phyloP scores from a whole-genome alignment of 2,113 vertebrate species.

The Bufo gargarizans region DNA sequence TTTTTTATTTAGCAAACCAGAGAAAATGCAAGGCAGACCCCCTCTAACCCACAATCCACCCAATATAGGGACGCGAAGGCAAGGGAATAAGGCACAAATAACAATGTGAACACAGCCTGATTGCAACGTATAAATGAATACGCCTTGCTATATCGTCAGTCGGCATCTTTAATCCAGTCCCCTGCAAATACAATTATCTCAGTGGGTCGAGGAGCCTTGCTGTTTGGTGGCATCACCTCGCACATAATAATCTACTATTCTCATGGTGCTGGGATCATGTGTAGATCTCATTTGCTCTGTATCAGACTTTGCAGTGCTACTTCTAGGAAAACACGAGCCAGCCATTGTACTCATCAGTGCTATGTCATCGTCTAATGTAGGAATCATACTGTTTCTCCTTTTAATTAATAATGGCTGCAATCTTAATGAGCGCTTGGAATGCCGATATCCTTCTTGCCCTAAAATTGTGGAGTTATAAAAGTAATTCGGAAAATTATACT shows the following conservation, averaged over 20 bases:
- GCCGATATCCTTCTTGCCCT: constrained; percentile 28
- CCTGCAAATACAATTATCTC: neutral
- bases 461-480: constrained; percentile 43
- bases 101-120: too few relatives aligned
- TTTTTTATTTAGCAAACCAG: too few relatives aligned
- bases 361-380: constrained; percentile 21
- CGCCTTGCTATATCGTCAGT: too few relatives aligned
- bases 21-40: too few relatives aligned
- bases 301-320: neutral
- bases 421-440: constrained; percentile 37
- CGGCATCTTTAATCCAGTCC: too few relatives aligned
- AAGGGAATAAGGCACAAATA: too few relatives aligned
- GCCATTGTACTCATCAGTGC: neutral
- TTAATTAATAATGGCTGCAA: constrained; percentile 42
- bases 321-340: neutral
- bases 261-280: neutral
- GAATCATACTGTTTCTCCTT: constrained; percentile 6
- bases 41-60: too few relatives aligned
- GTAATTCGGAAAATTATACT: constrained; percentile 35
- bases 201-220: neutral
- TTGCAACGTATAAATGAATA: too few relatives aligned
- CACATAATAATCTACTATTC: neutral
- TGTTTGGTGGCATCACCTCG: neutral
- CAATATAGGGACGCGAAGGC: too few relatives aligned
- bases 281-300: neutral